phyloP scores from a whole-genome alignment of 2,113 vertebrate species.

The Tachuris rubrigastra region DNA sequence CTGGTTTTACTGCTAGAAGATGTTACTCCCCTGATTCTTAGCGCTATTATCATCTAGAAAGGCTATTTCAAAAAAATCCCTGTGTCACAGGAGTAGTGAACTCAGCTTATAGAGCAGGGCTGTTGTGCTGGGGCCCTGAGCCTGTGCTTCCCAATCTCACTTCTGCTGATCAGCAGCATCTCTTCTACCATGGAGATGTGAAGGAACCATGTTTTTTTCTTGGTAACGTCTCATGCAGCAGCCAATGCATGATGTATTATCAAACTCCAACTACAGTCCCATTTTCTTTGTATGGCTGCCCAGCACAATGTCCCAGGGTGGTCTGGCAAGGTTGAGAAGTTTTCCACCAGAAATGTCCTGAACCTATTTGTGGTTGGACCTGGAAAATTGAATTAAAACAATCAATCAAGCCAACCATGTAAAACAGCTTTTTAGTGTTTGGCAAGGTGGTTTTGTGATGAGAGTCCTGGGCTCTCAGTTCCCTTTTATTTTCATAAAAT shows the following conservation, averaged over 20 bases:
- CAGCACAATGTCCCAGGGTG: neutral
- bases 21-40: neutral
- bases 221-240: neutral
- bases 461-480: neutral
- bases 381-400: constrained; percentile 42
- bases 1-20: neutral
- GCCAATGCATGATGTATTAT: neutral
- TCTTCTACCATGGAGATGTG: neutral
- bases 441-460: neutral
- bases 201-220: neutral
- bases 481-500: neutral
- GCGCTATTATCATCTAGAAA: neutral
- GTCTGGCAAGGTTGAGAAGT: neutral
- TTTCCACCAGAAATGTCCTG: neutral
- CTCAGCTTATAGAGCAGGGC: neutral
- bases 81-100: neutral
- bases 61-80: neutral
- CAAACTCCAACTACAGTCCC: neutral
- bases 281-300: neutral
- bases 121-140: neutral
- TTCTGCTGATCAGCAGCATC: neutral
- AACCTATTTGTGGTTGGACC: neutral
- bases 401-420: neutral
- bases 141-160: neutral
- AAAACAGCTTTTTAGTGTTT: neutral